These are phyloP conservation scores for Echinarachnius parma DNA, from an alignment of 53 echinoderm and acorn worm genomes.

Conservation along the genomic window DNA sequence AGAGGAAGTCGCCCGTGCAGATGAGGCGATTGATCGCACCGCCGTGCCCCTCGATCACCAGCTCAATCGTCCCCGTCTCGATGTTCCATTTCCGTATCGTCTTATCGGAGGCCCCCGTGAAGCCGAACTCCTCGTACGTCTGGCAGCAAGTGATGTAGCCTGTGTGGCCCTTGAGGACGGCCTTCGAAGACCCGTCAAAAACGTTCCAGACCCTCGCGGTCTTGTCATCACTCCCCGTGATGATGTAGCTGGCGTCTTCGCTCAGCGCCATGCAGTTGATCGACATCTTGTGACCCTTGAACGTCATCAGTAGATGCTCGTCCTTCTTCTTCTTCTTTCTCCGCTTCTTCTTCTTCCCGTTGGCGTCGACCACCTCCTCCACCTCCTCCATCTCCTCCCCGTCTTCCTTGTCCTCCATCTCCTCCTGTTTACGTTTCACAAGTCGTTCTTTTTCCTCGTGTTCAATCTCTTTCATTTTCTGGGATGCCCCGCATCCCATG, in stretches of 20 bases:
- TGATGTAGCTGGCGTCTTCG: constrained; percentile 67
- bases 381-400: constrained; percentile 53
- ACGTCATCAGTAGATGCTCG: constrained; percentile 59
- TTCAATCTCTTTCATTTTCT: constrained; percentile 73
- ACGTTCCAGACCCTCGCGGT: constrained; percentile 79
- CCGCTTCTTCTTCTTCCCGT: constrained; percentile 45
- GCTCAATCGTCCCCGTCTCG: constrained; percentile 58
- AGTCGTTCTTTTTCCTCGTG: constrained; percentile 68
- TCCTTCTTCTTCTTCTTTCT: constrained; percentile 71
- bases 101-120: constrained; percentile 88
- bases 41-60: constrained; percentile 82
- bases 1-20: constrained; percentile 95
- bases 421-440: constrained; percentile 59
- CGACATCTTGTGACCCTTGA: constrained; percentile 75
- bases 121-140: constrained; percentile 74
- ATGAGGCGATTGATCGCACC: constrained; percentile 88
- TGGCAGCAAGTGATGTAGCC: constrained; percentile 86
- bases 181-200: constrained; percentile 13
- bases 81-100: constrained; percentile 89
- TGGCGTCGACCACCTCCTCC: constrained; percentile 56
- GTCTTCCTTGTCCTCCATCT: constrained; percentile 38
- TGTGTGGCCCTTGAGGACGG: constrained; percentile 75
- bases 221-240: constrained; percentile 92
- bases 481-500: constrained; percentile 89
- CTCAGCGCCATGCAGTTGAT: constrained; percentile 89